These are phyloP conservation scores for Prolemur simus DNA, from an alignment of 2,113 vertebrate species.

Conservation along the genomic window DNA sequence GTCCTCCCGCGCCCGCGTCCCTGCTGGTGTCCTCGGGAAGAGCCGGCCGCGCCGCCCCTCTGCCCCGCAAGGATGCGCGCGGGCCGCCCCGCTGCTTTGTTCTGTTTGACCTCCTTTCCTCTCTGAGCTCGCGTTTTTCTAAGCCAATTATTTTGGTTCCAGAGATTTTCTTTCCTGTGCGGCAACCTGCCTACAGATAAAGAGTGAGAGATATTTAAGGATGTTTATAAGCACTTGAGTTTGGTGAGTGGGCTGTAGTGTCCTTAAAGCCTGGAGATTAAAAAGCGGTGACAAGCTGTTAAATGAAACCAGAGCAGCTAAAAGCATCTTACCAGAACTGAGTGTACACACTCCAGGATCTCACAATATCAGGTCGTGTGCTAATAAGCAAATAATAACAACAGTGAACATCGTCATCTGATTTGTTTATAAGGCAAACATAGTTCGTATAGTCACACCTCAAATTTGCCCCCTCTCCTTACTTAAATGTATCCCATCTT, in stretches of 20 bases:
- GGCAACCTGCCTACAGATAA: neutral
- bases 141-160: neutral
- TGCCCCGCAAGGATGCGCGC: accelerated
- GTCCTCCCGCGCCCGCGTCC: neutral
- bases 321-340: neutral
- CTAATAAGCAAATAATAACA: neutral
- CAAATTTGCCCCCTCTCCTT: neutral
- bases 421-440: neutral
- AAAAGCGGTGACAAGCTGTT: neutral
- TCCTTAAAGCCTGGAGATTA: neutral
- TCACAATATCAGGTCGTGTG: accelerated
- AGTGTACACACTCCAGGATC: neutral
- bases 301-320: neutral
- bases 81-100: neutral
- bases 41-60: too few species aligned
- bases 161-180: neutral
- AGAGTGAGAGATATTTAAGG: neutral
- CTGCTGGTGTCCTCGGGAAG: neutral
- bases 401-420: accelerated
- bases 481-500: neutral
- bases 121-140: neutral
- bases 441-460: neutral
- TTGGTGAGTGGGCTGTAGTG: neutral
- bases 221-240: neutral
- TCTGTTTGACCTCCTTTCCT: neutral